Base-by-base conservation (phyloP, 2,888 invertebrate genomes). In the Drosophila ustulata region DNA sequence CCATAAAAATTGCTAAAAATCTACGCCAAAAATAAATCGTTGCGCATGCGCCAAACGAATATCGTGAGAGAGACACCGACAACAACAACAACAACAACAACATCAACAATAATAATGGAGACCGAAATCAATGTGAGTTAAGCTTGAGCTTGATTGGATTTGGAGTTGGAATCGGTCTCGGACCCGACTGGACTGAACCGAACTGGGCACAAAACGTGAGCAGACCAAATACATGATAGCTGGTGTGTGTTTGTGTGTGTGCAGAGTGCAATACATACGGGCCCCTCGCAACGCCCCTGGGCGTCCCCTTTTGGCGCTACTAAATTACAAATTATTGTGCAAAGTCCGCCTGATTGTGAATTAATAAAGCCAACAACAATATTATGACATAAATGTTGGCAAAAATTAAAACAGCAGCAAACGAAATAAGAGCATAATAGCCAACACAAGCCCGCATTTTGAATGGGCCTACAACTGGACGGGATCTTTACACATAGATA, bases 321-420 rank as follows among this genome's bases (percentile, higher is more conserved):
- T 49, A 71, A 64, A 66, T 76, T 62, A 63, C 66, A 62, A 70
- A 75, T 77, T 71, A 73, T 81, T 87, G 71, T 63, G 82, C 69
- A 78, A 83, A 81, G 52, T 64, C 30, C 58, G 76, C 57, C 61
- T 32, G 65, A 72, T 73, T 72, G 71, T 73, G 65, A 73, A 73
- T 78, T 71, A 71, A 67, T 66, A 75, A 67, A 75, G 57, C 64
- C 63, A 73, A 75, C 56, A 71, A 67, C 77, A 63, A 75, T 68
- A 78, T 78, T 71, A 83, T 82, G 83, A 78, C 78, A 83, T 71
- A 67, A 74, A 77, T 69, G 68, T 76, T 74, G 63, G 70, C 69
- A 61, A 74, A 78, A 70, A 46, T 11, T 32, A 59, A 59, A 37
- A 37, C n/a, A n/a, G 37, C 37, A 37, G 37, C n/a, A 49, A 58